Percentiles rank a stretch among this genome's conserved stretches.
These are phyloP conservation scores for Phenganax stokvisi DNA, from an alignment of 92 coral and sea anemone species.

Conservation along the genomic window DNA sequence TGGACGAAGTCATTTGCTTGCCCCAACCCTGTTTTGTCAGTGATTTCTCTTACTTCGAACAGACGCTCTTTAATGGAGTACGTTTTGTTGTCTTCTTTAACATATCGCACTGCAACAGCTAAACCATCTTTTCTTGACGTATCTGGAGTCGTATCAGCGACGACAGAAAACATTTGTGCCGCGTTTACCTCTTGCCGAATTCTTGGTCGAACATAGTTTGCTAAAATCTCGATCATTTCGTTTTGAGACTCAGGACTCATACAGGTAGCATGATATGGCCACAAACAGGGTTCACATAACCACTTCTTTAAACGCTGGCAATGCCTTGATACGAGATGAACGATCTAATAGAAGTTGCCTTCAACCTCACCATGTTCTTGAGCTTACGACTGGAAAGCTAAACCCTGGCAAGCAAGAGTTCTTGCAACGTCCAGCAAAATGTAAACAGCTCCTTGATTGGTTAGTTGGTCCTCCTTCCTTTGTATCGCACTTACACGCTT, in stretches of 20 bases:
- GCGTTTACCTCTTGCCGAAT: background rate
- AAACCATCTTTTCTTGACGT: constrained; percentile 4
- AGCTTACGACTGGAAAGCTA: background rate
- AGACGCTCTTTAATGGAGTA: constrained; percentile 2
- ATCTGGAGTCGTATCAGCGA: constrained; percentile 1
- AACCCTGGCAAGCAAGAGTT: background rate
- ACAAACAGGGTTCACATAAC: background rate
- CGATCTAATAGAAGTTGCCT: constrained; percentile 7
- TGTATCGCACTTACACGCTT: too few species aligned
- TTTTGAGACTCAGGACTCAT: constrained; percentile 2
- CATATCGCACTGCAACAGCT: constrained; percentile 26
- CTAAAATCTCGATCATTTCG: constrained; percentile 21
- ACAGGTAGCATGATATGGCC: constrained; percentile 2
- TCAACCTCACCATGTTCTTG: background rate
- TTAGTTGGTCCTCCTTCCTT: background rate
- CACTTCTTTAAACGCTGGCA: background rate
- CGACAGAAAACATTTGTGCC: constrained; percentile 6
- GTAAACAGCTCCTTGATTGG: background rate
- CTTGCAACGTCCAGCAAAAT: background rate
- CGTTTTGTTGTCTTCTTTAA: background rate
- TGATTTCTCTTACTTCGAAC: constrained; percentile 2
- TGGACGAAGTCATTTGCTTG: constrained; percentile 7
- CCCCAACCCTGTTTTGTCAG: constrained; percentile 8
- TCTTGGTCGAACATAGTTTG: background rate
- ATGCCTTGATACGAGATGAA: constrained; percentile 13